Evolutionary conservation across 2,888 invertebrate species (phyloP).

Genomic region (Pandemis heparana): DNA sequence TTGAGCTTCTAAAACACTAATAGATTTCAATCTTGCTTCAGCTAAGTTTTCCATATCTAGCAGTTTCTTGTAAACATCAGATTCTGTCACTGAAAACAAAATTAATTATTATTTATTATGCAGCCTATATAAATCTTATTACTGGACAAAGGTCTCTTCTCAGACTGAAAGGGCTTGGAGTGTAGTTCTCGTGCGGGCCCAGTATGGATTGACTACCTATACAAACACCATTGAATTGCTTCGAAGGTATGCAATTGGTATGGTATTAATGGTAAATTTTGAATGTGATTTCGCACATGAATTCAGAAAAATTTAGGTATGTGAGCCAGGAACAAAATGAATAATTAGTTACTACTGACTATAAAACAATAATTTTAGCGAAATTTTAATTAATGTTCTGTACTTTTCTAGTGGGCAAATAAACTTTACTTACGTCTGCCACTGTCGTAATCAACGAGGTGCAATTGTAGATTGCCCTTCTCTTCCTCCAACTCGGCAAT

Average conservation of each 20-base stretch:
- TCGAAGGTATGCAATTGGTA: too few species aligned
- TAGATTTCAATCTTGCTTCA: slow-evolving; percentile 85
- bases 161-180: too few species aligned
- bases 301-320: too few species aligned
- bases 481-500: slow-evolving; percentile 95
- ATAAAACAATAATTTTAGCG: too few species aligned
- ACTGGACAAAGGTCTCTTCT: too few species aligned
- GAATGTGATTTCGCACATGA: too few species aligned
- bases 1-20: slow-evolving; percentile 87
- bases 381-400: not conserved
- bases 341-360: not conserved
- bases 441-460: slow-evolving; percentile 92
- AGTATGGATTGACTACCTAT: too few species aligned
- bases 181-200: too few species aligned
- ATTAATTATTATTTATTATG: not conserved
- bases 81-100: slow-evolving; percentile 75
- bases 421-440: slow-evolving; percentile 85
- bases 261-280: too few species aligned
- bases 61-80: slow-evolving; percentile 80
- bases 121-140: too few species aligned
- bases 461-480: slow-evolving; percentile 95
- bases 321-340: too few species aligned
- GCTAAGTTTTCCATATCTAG: slow-evolving; percentile 79
- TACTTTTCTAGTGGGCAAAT: not conserved
- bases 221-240: too few species aligned